A percentile compares a stretch with the other conserved stretches of the same genome.
Conservation (phyloP, 2,797 vertebrate species). For the Gymnothorax javanicus region DNA sequence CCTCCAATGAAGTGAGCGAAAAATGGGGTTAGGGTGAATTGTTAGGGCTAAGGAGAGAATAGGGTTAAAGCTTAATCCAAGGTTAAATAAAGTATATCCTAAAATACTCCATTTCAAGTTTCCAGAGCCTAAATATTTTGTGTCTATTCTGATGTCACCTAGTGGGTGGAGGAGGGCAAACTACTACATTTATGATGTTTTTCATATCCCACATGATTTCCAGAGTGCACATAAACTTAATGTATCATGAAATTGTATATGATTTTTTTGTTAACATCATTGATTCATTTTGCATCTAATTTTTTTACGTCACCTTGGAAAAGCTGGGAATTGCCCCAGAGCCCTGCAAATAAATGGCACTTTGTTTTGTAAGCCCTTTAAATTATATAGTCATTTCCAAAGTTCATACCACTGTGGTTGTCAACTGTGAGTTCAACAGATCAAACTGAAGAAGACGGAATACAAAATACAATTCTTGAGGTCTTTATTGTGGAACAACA, state of each 20-base stretch:
- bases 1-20: too few species aligned
- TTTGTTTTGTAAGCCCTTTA: neutral
- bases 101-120: neutral
- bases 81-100: neutral
- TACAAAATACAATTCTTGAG: neutral
- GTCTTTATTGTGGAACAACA: neutral
- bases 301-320: slow-evolving; percentile 10
- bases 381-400: neutral
- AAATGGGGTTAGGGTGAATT: too few species aligned
- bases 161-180: neutral
- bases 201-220: slow-evolving; percentile 10
- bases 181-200: slow-evolving; percentile 15
- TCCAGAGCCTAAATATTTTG: neutral
- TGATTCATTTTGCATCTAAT: slow-evolving; percentile 20
- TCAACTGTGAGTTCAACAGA: neutral
- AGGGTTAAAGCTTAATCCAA: neutral
- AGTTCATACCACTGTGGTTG: neutral
- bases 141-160: neutral
- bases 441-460: neutral
- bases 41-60: too few species aligned
- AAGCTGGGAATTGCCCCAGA: slow-evolving; percentile 1
- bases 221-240: slow-evolving; percentile 19
- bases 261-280: slow-evolving; percentile 11
- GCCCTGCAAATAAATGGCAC: neutral
- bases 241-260: slow-evolving; percentile 21